A percentile compares a stretch with the other conserved stretches of the same genome.
These are phyloP conservation scores for Cephalotes varians DNA, from an alignment of 2,888 invertebrate species.

Conservation along the genomic window DNA sequence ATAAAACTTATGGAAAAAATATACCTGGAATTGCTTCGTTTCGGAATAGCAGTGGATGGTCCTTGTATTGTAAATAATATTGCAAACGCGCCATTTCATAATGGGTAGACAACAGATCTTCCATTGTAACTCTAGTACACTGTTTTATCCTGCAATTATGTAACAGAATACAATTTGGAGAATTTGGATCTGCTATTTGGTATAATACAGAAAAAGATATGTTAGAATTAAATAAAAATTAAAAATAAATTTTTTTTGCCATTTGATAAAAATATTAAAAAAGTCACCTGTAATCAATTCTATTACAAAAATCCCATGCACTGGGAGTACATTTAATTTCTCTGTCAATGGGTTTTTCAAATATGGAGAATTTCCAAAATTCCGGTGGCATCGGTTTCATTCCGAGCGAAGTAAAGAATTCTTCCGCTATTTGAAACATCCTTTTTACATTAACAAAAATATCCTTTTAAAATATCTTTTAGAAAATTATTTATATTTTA, in stretches of 20 bases:
- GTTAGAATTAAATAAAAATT: background rate
- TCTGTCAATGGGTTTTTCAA: slow-evolving; percentile 91
- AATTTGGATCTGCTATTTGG: background rate
- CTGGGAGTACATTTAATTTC: slow-evolving; percentile 92
- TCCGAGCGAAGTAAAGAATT: slow-evolving; percentile 93
- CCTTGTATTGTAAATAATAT: slow-evolving; percentile 92
- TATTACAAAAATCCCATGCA: slow-evolving; percentile 95
- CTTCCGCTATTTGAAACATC: slow-evolving; percentile 94
- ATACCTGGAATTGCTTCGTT: slow-evolving; percentile 94
- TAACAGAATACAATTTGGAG: background rate
- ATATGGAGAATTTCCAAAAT: slow-evolving; percentile 94
- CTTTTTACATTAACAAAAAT: slow-evolving; percentile 84
- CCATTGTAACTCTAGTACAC: slow-evolving; percentile 92
- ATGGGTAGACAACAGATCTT: slow-evolving; percentile 92
- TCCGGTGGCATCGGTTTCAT: slow-evolving; percentile 93
- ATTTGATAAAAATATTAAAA: slow-evolving; percentile 13
- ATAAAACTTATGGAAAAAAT: background rate
- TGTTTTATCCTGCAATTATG: slow-evolving; percentile 90
- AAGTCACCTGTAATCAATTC: slow-evolving; percentile 91
- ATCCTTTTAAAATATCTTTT: background rate
- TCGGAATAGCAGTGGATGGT: slow-evolving; percentile 91
- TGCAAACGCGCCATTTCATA: slow-evolving; percentile 95
- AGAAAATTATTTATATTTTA: background rate
- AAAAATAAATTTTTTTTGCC: slow-evolving; percentile 14
- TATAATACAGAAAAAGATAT: background rate